Conservation (phyloP, 2,888 invertebrate species). For the Lasioglossum oenotherae region DNA sequence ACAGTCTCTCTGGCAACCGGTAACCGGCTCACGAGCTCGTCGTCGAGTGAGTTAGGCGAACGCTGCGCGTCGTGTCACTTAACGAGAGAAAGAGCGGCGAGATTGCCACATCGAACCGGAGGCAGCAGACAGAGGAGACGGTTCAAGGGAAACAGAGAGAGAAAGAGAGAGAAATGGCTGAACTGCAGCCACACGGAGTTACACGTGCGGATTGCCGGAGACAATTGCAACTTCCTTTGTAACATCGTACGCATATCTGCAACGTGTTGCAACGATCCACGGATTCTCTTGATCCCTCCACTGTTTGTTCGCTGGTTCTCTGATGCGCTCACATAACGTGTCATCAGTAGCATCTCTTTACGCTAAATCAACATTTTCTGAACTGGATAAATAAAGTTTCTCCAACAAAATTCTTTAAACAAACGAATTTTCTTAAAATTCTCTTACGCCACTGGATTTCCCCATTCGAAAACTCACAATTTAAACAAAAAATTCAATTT, state of each 20-base stretch:
- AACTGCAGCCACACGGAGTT: constrained; percentile 48
- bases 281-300: constrained; percentile 64
- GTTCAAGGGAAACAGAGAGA: too few species aligned
- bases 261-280: constrained; percentile 63
- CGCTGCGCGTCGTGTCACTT: constrained; percentile 22
- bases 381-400: too few species aligned
- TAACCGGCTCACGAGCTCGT: constrained; percentile 40
- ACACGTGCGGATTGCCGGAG: constrained; percentile 67
- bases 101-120: constrained; percentile 37
- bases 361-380: too few species aligned
- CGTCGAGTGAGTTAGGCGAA: constrained; percentile 37
- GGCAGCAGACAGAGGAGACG: too few species aligned
- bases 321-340: too few species aligned
- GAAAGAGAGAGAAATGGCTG: constrained; percentile 5
- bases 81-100: constrained; percentile 43
- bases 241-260: constrained; percentile 45
- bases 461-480: too few species aligned
- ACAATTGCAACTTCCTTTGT: constrained; percentile 80
- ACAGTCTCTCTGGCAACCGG: constrained; percentile 63
- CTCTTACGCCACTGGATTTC: too few species aligned
- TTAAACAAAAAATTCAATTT: too few species aligned
- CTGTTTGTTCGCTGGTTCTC: neutral
- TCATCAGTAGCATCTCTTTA: too few species aligned
- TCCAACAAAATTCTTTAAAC: too few species aligned
- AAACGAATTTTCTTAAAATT: too few species aligned